phyloP scores from a whole-genome alignment of 2,797 vertebrate genomes.

The Eulemur rubriventer region DNA sequence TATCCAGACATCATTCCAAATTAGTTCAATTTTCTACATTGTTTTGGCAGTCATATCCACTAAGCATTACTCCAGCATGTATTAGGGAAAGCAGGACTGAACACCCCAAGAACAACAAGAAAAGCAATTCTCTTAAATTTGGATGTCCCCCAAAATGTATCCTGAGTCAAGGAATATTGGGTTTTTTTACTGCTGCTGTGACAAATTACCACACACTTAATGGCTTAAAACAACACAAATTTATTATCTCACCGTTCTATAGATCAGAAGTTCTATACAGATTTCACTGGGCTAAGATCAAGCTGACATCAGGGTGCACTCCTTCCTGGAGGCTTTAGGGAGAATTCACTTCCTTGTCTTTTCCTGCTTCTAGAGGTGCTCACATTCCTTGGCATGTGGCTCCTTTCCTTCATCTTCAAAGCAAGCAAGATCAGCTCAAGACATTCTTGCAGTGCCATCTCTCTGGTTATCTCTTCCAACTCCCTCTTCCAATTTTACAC shows the following conservation, averaged over 20 bases:
- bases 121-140: conserved; percentile 48
- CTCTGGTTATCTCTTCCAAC: background rate
- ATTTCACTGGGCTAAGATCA: background rate
- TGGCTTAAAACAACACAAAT: conserved; percentile 8
- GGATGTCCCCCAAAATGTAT: background rate
- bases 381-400: background rate
- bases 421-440: background rate
- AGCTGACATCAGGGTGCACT: background rate
- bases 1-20: conserved; percentile 75
- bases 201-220: background rate
- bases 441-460: background rate
- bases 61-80: conserved; percentile 37
- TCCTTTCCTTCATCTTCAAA: background rate
- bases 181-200: conserved; percentile 9
- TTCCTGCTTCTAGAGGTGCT: background rate
- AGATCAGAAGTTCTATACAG: background rate
- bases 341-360: background rate
- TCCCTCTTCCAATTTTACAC: background rate
- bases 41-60: conserved; percentile 61
- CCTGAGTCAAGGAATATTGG: background rate
- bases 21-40: conserved; percentile 59
- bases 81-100: conserved; percentile 8
- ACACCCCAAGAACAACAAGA: conserved; percentile 14
- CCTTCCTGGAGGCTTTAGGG: background rate
- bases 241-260: background rate